Conservation (phyloP, 2,113 vertebrate genomes). For the Ascaphus truei region DNA sequence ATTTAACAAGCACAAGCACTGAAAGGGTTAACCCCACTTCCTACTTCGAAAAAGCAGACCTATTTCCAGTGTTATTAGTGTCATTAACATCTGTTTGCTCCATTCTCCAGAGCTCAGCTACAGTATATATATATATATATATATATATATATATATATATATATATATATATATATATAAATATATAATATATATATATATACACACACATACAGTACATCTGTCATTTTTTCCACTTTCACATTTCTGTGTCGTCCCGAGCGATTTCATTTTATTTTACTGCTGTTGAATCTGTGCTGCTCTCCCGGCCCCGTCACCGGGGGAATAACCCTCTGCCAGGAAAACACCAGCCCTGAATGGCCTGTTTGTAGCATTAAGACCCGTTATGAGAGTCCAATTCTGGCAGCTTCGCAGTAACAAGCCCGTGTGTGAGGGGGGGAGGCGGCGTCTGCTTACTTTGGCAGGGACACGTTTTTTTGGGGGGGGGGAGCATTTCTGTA, state of each 20-base stretch:
- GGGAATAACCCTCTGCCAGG: neutral
- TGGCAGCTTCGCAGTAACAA: neutral
- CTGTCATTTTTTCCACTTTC: neutral
- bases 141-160: no score
- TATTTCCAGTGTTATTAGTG: neutral
- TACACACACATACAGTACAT: neutral
- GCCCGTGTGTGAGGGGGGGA: neutral
- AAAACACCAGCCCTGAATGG: neutral
- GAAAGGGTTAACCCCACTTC: neutral
- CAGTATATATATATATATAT: no score
- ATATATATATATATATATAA: no score
- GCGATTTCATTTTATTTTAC: conserved; percentile 24
- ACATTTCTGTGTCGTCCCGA: neutral
- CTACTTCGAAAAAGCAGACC: neutral
- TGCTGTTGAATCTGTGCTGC: conserved; percentile 10
- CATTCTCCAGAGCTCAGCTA: no score
- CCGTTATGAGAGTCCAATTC: neutral
- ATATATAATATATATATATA: no score
- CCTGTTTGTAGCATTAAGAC: neutral
- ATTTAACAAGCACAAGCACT: no score
- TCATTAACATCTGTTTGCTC: neutral
- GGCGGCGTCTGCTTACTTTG: neutral
- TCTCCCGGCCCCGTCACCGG: neutral
- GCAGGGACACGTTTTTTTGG: neutral
- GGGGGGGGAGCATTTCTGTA: no score